phyloP scores from a whole-genome alignment of 2,797 vertebrate species.

The Enteromius treurensis region DNA sequence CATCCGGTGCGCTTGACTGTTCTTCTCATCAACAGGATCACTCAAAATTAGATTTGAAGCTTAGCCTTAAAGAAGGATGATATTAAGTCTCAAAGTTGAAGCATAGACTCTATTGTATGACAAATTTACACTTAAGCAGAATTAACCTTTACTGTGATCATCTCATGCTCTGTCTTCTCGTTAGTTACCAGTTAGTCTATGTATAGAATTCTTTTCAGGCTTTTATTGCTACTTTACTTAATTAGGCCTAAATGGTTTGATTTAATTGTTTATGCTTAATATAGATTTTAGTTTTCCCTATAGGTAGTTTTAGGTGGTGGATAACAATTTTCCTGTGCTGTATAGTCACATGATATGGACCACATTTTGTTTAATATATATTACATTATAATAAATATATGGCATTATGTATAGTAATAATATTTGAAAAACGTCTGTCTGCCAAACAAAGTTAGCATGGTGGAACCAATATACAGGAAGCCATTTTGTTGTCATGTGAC shows the following conservation, averaged over 20 bases:
- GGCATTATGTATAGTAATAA: not conserved
- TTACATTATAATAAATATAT: no score
- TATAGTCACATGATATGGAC: not conserved
- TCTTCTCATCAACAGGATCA: constrained; percentile 3
- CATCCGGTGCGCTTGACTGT: constrained; percentile 35
- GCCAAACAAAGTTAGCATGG: not conserved
- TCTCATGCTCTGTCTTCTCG: not conserved
- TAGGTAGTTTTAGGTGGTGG: not conserved
- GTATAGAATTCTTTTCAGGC: not conserved
- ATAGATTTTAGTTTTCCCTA: not conserved
- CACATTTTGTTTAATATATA: no score
- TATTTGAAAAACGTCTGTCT: not conserved
- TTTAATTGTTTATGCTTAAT: not conserved
- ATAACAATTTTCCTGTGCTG: not conserved
- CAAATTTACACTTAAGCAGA: not conserved
- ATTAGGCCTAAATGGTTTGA: not conserved
- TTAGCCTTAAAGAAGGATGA: not conserved
- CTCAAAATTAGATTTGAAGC: constrained; percentile 24
- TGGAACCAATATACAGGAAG: not conserved
- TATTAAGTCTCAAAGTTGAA: not conserved
- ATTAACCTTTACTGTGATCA: not conserved
- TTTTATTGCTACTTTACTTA: not conserved
- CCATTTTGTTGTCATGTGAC: constrained; percentile 12
- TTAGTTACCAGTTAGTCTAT: not conserved
- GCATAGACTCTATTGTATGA: not conserved